Evolutionary conservation across 1,140 invertebrate genomes (phyloP), one percentile per base, ranked within the genome.

Genomic region (Meloidogyne exigua): DNA sequence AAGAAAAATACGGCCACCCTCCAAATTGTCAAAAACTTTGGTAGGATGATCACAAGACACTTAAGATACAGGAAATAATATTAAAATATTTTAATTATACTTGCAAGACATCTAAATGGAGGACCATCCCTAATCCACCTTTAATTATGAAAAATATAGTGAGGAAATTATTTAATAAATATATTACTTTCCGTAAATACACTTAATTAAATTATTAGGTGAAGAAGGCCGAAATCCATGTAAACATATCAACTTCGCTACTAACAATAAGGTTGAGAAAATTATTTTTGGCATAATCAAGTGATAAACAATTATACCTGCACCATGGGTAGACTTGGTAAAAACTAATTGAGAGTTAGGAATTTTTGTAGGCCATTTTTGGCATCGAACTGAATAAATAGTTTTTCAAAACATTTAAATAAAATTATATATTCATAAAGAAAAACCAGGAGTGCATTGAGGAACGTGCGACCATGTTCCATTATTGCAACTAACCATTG

Each of bases 381-480:
- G 94, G 88, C 95, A 98, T 63, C 93, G 91, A 15, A 90, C 91
- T 91, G 84, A 3, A 81, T 23, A 65, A 62, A n/a, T 44, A 36
- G 25, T 28, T 64, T 44, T 7, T 62, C 0, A 36, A 26, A 64
- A 25, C 18, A 28, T 79, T 65, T n/a, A 65, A 23, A 82, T 68
- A 62, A 36, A 12, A 9, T 42, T 18, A 44, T 18, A 9, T 64
- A 79, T 3, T 32, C 73, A 88, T 32, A n/a, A n/a, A 32, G 28
- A 32, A 32, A 26, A 25, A 82, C 93, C 93, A 36, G 95, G 94
- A 69, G 92, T 91, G 89, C 95, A 97, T 67, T 91, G 91, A 0
- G 95, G 96, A 78, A 96, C 92, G 81, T 95, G 92, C 0, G 93
- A 93, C 95, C 95, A 98, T 0, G 94, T 95, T 11, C 95, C 95